Percentiles rank a stretch among this genome's conserved stretches.
Evolutionary conservation across 2,113 vertebrate genomes (phyloP).

Genomic region (Zootoca vivipara): DNA sequence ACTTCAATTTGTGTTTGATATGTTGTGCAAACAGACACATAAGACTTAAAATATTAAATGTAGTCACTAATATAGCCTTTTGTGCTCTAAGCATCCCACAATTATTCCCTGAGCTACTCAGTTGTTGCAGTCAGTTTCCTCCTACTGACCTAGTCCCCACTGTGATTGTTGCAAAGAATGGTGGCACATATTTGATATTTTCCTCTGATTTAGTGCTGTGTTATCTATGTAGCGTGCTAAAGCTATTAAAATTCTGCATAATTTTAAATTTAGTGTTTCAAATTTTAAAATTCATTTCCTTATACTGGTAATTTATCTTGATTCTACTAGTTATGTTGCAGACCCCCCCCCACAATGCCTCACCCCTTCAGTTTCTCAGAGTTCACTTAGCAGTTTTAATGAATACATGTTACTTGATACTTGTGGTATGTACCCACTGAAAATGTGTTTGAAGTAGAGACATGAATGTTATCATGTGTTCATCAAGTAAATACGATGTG

Average conservation of each 20-base stretch:
- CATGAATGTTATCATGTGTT: background rate
- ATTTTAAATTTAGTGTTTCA: background rate
- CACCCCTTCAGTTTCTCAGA: background rate
- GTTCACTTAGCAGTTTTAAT: background rate
- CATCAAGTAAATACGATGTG: background rate
- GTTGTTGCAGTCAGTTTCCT: background rate
- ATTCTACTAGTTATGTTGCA: background rate
- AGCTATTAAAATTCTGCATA: background rate
- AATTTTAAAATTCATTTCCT: background rate
- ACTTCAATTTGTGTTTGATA: constrained; percentile 7
- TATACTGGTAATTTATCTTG: background rate
- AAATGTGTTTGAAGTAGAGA: background rate
- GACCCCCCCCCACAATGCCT: background rate
- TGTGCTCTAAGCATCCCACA: background rate
- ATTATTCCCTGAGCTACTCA: background rate
- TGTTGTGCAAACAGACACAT: background rate
- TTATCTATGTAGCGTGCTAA: background rate
- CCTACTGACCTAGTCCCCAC: background rate
- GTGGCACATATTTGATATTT: background rate
- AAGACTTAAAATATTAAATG: background rate
- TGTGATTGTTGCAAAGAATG: background rate
- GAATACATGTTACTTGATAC: too few species aligned
- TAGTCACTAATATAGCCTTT: background rate
- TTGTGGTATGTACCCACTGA: background rate
- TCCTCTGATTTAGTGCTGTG: background rate